Percentiles rank a stretch among this genome's conserved stretches.
Evolutionary conservation across 2,888 invertebrate genomes (phyloP).

Genomic region (Tholera decimalis): DNA sequence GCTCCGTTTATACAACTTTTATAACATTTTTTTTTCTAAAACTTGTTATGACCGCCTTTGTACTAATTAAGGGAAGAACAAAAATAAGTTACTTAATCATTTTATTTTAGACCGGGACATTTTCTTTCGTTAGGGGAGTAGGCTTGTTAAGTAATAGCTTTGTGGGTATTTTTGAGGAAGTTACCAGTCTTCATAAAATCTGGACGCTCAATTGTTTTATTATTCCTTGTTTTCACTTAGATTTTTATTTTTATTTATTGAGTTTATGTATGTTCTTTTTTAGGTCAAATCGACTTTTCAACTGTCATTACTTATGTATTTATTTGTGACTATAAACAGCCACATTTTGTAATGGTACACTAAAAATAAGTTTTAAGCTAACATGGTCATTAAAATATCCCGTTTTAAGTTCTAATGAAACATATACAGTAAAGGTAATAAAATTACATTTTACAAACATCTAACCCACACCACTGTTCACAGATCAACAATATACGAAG

Average conservation of each 20-base stretch:
- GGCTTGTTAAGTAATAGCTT: constrained; percentile 31
- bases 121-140: constrained; percentile 23
- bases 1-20: constrained; percentile 62
- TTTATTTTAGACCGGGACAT: constrained; percentile 40
- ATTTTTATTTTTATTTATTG: constrained; percentile 8
- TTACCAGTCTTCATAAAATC: constrained; percentile 31
- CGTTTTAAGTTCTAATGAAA: too few species aligned
- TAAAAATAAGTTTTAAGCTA: too few species aligned
- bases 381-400: too few species aligned
- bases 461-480: too few species aligned
- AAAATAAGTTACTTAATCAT: constrained; percentile 64
- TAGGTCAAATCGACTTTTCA: neutral
- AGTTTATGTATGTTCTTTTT: neutral
- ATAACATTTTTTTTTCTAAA: constrained; percentile 55
- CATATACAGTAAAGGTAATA: too few species aligned
- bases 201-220: constrained; percentile 20
- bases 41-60: constrained; percentile 52
- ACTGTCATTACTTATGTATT: too few species aligned
- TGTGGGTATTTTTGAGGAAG: constrained; percentile 34
- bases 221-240: neutral
- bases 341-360: too few species aligned
- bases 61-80: constrained; percentile 58
- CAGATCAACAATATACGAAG: too few species aligned
- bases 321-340: too few species aligned
- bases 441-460: too few species aligned